phyloP scores from a whole-genome alignment of 2,797 vertebrate genomes.

The Linurgus olivaceus region DNA sequence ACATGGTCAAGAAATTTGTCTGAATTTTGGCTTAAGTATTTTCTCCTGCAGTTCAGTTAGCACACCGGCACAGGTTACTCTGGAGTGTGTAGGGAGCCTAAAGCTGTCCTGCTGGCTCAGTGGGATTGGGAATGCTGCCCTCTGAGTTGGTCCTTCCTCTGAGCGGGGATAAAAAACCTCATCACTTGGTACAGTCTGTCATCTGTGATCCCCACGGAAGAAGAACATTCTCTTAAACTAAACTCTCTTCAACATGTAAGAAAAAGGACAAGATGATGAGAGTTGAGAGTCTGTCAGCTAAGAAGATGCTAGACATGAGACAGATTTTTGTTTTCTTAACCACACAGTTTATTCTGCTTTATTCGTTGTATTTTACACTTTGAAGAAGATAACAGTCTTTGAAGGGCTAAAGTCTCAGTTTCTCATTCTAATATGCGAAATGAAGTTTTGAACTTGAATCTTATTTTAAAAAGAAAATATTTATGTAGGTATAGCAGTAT shows the following conservation, averaged over 20 bases:
- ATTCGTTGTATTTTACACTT: not conserved
- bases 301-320: constrained; percentile 2
- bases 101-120: rapidly evolving
- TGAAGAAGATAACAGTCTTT: not conserved
- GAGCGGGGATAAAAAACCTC: rapidly evolving
- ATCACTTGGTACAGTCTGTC: not conserved
- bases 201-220: not conserved
- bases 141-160: not conserved
- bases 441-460: not conserved
- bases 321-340: constrained; percentile 16
- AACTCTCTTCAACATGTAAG: not conserved
- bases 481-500: rapidly evolving
- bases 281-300: not conserved
- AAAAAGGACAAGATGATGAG: not conserved
- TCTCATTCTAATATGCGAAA: not conserved
- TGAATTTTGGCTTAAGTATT: not conserved
- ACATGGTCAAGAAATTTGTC: not conserved
- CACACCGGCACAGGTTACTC: not conserved
- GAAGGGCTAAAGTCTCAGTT: not conserved
- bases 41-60: not conserved
- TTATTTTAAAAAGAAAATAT: not conserved
- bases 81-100: not conserved
- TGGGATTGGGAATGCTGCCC: not conserved
- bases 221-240: not conserved
- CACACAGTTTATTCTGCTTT: not conserved